Base-by-base conservation (phyloP, 2,113 vertebrate species). In the Hypomesus transpacificus region DNA sequence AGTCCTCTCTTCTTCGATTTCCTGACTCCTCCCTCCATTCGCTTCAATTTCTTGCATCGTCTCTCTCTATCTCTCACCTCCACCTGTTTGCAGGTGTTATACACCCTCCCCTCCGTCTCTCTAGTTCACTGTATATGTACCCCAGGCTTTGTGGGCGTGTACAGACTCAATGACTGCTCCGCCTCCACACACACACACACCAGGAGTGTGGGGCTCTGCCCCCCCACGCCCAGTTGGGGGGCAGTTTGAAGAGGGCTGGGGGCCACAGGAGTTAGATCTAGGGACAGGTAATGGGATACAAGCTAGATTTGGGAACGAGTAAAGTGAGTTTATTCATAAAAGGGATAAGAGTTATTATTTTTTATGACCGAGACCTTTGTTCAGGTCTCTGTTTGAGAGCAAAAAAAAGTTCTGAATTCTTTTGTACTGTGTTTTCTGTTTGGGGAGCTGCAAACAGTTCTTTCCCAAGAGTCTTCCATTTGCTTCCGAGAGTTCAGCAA, bases 401-500 rank as follows among this genome's bases (percentile, higher is more conserved):
- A 20, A 17, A 56, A 5, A 7, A 56, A n/a, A 14, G 14, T 60
- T 77, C 62, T 57, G 67, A 78, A 52, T 78, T 46, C 77, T 82
- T 78, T 65, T 73, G 39, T 54, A 34, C 31, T 34, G 31, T 65
- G 26, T 53, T 31, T 24, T 20, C 58, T 57, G 4, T 65, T 50
- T 22, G 20, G 60, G 16, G 50, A 78, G 60, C 70, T 78, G 70
- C 70, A 71, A 21, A 75, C 46, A 65, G 69, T 28, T 53, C 17
- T 72, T 69, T 73, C 74, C 31, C 20, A 80, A 70, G 31, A 75
- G 80, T 84, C 83, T 82, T 87, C 77, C 85, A 77, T 75, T 84
- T 74, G 11, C 66, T 63, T 56, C 20, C 46, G 76, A 69, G 75
- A 74, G 76, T 75, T 76, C 39, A 70, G 51, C 60, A 54, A 28